Evolutionary conservation across 2,113 vertebrate genomes (phyloP), one percentile per base, ranked within the genome.

Genomic region (Corynorhinus townsendii): DNA sequence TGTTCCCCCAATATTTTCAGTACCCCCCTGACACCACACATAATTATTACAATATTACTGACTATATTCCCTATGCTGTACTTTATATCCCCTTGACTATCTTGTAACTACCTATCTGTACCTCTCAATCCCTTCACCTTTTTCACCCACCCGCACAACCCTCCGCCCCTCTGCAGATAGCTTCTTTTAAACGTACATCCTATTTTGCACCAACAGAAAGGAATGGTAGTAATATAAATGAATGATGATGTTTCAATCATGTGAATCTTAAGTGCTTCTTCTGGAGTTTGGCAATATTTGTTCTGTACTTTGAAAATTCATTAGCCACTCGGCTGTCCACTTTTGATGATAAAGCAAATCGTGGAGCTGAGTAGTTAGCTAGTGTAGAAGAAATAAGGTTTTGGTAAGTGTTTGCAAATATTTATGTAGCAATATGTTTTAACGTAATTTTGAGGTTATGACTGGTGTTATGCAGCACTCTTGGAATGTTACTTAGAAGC

Each of bases 331-430:
- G 4, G 38, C 38, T 4, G 38, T 91, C 38, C 5, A 45, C n/a
- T 1, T 93, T 89, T 93, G 69, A 40, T 93, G 72, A 66, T 86
- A 86, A 95, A 77, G 30, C 28, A 73, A 66, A 87, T 95, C 33
- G 87, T 92, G 28, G 81, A 91, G 30, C 52, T 90, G 71, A 69
- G 26, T 84, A 43, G 22, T 72, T 86, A 69, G 64, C 43, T 71
- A 56, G 69, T 76, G 3, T 77, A 75, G 24, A 91, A 90, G 24
- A 94, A 69, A 47, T 62, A 54, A 82, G 35, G 20, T 17, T 54
- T 40, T 66, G 26, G 16, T 12, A 87, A 62, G 19, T 66, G 54
- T 84, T 96, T 82, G 47, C 81, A 93, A 92, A 77, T 80, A 49
- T 77, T 75, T 87, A 64, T 83, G 24, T 83, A 76, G 69, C 30